Percentiles rank a stretch among this genome's conserved stretches.
These are phyloP conservation scores for Capitella teleta DNA, from an alignment of 1,140 invertebrate species.

Conservation along the genomic window DNA sequence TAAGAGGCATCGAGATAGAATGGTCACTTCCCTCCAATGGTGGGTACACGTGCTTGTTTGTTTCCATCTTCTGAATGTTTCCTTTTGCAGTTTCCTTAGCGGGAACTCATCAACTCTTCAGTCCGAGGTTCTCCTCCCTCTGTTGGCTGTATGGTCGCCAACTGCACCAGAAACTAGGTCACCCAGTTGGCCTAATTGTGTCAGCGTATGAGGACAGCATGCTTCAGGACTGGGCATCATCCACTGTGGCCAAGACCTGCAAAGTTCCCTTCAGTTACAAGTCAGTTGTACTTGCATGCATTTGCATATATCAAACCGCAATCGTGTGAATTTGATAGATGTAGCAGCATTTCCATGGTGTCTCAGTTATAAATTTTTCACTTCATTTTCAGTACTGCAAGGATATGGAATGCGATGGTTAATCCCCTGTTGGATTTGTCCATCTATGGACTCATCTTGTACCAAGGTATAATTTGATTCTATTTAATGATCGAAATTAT, in stretches of 20 bases:
- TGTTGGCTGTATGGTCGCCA: slow-evolving; percentile 32
- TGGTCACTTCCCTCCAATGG: too few species aligned
- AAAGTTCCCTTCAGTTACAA: slow-evolving; percentile 1
- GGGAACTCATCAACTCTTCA: too few species aligned
- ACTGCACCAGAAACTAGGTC: slow-evolving; percentile 18
- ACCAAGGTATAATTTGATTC: slow-evolving; percentile 24
- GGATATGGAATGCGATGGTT: slow-evolving; percentile 31
- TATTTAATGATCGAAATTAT: not conserved
- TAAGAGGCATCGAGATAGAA: too few species aligned
- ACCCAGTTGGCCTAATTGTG: slow-evolving; percentile 23
- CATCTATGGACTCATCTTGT: slow-evolving; percentile 30
- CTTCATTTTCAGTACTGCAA: slow-evolving; percentile 7
- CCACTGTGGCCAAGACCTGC: slow-evolving; percentile 24
- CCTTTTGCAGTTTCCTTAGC: too few species aligned
- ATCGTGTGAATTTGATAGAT: not conserved
- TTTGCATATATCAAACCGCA: not conserved
- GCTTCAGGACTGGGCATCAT: slow-evolving; percentile 31
- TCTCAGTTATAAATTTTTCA: too few species aligned
- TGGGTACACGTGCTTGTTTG: too few species aligned
- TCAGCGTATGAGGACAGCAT: slow-evolving; percentile 9
- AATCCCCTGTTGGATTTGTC: slow-evolving; percentile 24
- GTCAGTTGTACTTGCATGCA: not conserved
- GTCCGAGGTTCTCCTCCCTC: slow-evolving; percentile 27
- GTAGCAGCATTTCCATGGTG: too few species aligned
- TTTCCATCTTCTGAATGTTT: too few species aligned